A percentile compares a stretch with the other conserved stretches of the same genome.
phyloP scores from a whole-genome alignment of 2,797 vertebrate species.

The Gobionotothen gibberifrons region DNA sequence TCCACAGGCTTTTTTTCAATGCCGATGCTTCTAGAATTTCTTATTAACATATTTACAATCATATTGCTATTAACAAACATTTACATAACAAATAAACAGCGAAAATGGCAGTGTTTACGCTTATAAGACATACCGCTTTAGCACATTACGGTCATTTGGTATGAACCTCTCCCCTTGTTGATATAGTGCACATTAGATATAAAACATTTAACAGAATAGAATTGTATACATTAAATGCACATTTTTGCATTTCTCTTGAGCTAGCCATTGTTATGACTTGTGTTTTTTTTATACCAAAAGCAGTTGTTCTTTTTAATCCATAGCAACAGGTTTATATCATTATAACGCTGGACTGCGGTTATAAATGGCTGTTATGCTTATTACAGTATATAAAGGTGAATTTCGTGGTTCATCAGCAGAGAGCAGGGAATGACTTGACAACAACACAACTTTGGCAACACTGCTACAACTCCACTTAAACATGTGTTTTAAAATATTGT shows the following conservation, averaged over 20 bases:
- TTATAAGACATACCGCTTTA: conserved; percentile 58
- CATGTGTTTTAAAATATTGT: conserved; percentile 25
- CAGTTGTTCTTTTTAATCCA: neutral
- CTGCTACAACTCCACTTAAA: conserved; percentile 28
- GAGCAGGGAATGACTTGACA: conserved; percentile 17
- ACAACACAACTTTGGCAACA: conserved; percentile 61
- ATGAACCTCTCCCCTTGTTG: conserved; percentile 63
- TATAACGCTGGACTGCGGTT: conserved; percentile 10
- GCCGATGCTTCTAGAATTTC: conserved; percentile 74
- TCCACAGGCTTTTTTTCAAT: conserved; percentile 45
- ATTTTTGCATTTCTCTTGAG: conserved; percentile 45
- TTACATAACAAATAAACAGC: conserved; percentile 61
- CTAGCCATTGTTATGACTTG: conserved; percentile 36
- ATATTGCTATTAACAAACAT: conserved; percentile 67
- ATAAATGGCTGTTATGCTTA: conserved; percentile 6
- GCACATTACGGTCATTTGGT: conserved; percentile 79
- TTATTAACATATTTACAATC: conserved; percentile 85
- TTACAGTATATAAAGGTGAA: conserved; percentile 3
- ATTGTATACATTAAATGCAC: conserved; percentile 45
- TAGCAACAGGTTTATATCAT: neutral
- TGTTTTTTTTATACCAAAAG: neutral
- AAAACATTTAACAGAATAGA: conserved; percentile 30
- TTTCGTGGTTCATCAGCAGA: conserved; percentile 1
- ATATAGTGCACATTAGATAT: conserved; percentile 79
- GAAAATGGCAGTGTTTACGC: conserved; percentile 72